Percentiles rank a stretch among this genome's conserved stretches.
phyloP scores from a whole-genome alignment of 2,888 invertebrate genomes.

The Cheilosia vulpina region DNA sequence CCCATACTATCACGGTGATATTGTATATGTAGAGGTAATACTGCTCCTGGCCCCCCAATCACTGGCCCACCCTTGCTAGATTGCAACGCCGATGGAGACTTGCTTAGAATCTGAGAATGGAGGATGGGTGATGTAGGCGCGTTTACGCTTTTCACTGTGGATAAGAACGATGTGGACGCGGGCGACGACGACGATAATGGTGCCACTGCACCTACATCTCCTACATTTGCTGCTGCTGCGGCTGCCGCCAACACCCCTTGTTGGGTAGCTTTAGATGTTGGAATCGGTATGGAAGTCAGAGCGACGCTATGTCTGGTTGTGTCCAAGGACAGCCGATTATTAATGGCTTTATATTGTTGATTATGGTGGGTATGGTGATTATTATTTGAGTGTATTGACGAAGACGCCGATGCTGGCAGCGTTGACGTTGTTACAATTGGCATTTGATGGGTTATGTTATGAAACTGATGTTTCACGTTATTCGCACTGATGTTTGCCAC shows the following conservation, averaged over 20 bases:
- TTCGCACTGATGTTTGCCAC: slow-evolving; percentile 85
- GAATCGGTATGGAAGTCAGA: slow-evolving; percentile 76
- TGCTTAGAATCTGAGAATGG: slow-evolving; percentile 70
- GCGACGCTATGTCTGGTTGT: slow-evolving; percentile 79
- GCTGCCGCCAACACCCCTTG: slow-evolving; percentile 78
- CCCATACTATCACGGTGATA: slow-evolving; percentile 64
- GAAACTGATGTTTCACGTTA: slow-evolving; percentile 80
- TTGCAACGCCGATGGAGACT: slow-evolving; percentile 52
- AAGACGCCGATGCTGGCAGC: slow-evolving; percentile 64
- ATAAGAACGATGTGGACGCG: slow-evolving; percentile 75
- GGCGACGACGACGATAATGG: slow-evolving; percentile 77
- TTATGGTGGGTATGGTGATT: slow-evolving; percentile 72
- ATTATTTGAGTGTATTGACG: slow-evolving; percentile 72
- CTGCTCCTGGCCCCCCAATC: slow-evolving; percentile 71
- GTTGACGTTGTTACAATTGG: slow-evolving; percentile 71
- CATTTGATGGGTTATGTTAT: slow-evolving; percentile 79
- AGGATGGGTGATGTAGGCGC: slow-evolving; percentile 70
- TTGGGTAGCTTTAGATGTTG: slow-evolving; percentile 74
- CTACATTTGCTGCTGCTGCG: slow-evolving; percentile 64
- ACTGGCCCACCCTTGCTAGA: slow-evolving; percentile 52
- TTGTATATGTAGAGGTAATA: slow-evolving; percentile 76
- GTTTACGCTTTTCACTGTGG: slow-evolving; percentile 71
- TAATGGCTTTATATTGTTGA: slow-evolving; percentile 74
- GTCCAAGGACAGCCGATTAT: slow-evolving; percentile 78
- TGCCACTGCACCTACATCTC: slow-evolving; percentile 75